Conservation (phyloP, 2,113 vertebrate species). For the Anarhynchus alexandrinus region DNA sequence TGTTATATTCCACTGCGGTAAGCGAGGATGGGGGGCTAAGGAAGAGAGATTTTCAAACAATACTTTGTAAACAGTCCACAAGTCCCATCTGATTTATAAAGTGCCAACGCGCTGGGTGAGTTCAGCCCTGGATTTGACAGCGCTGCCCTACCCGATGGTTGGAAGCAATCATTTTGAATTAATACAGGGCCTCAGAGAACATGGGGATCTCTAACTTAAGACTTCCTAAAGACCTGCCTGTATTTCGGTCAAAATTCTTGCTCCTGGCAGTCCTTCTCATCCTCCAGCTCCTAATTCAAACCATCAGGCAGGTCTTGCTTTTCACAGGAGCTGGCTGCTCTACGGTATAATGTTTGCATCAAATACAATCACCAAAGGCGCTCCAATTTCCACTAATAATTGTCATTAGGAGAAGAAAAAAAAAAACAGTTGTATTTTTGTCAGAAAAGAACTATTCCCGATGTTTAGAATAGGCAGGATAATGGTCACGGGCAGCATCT, state of each 20-base stretch:
- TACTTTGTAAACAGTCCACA: background rate
- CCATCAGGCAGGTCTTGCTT: background rate
- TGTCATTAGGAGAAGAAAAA: background rate
- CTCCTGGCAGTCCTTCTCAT: background rate
- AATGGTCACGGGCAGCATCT: slow-evolving; percentile 27
- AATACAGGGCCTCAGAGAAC: background rate
- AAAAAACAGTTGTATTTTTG: background rate
- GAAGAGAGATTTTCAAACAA: slow-evolving; percentile 22
- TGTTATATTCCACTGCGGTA: background rate
- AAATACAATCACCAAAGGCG: background rate
- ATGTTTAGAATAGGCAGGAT: slow-evolving; percentile 3
- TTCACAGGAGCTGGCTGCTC: background rate
- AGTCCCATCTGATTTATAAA: background rate
- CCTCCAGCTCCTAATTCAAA: background rate
- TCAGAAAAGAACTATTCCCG: background rate
- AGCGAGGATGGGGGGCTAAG: background rate
- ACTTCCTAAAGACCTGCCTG: background rate
- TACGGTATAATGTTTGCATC: background rate
- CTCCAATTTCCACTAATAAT: slow-evolving; percentile 45
- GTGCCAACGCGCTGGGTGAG: background rate
- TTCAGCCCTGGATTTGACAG: background rate
- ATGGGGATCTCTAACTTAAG: background rate
- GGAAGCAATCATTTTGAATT: background rate
- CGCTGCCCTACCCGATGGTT: background rate
- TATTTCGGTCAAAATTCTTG: background rate